Conservation (phyloP, 2,888 invertebrate species). For the Synergus gifuensis region DNA sequence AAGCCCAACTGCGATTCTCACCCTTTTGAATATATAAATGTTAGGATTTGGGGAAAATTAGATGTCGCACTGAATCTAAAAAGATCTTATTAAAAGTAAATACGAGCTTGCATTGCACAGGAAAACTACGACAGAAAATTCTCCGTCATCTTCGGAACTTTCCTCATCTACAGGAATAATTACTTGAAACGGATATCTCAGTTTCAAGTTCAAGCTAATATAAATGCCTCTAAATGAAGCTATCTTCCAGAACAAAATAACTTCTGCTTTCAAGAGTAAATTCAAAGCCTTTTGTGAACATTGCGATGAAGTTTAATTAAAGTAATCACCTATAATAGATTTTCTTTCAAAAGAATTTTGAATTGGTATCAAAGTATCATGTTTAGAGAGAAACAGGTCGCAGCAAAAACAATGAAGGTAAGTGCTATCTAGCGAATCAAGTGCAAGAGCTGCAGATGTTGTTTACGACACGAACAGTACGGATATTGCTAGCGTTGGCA, state of each 20-base stretch:
- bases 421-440: neutral
- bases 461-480: neutral
- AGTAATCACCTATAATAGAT: too few species aligned
- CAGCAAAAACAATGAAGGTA: neutral
- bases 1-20: neutral
- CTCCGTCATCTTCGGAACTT: neutral
- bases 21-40: neutral
- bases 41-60: neutral
- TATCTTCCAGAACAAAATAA: too few species aligned
- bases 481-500: constrained; percentile 4
- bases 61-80: neutral
- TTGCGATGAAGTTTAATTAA: too few species aligned
- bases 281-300: too few species aligned
- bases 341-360: too few species aligned
- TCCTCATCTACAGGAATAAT: neutral
- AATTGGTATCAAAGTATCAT: neutral
- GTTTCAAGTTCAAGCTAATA: neutral
- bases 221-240: neutral
- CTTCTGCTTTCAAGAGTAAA: too few species aligned
- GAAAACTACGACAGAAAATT: neutral
- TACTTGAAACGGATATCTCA: neutral
- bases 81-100: neutral
- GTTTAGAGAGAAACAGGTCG: neutral
- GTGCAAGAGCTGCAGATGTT: neutral
- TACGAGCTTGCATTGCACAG: neutral